Base-by-base conservation (phyloP, 2,113 vertebrate genomes). In the Merops nubicus region DNA sequence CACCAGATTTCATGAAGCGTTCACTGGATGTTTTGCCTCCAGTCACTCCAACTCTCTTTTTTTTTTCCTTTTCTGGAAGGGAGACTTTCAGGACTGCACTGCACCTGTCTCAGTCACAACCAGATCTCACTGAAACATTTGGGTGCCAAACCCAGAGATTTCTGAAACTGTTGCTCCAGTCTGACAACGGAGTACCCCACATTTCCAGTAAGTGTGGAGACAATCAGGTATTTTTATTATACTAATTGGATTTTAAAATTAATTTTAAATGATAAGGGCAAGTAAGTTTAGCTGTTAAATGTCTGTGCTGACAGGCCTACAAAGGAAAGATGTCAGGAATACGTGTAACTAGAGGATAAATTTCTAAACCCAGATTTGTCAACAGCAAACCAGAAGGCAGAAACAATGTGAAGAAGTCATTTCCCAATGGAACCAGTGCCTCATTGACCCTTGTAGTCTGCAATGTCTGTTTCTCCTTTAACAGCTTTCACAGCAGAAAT, bases 381-480 rank as follows among this genome's bases (percentile, higher is more conserved):
- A 95, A 59, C 88, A 90, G 48, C 26, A 80, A 96, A 74, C 34
- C 70, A 88, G 84, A 82, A 96, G 62, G 80, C 84, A 92, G 94
- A 91, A 96, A 88, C 63, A 63, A 83, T 84, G 88, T 88, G 82
- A 85, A 93, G 93, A 93, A 93, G 78, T 80, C 70, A 63, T 93
- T 91, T 96, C 93, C 82, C 95, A 85, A 45, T 60, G 92, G 94
- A 94, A 74, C 70, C 63, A 59, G 70, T 28, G 70, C 63, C 67
- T 93, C 88, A 96, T 80, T 96, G 89, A 88, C 88, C 74, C 78
- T 69, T 96, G 88, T 84, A 85, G 70, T 65, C 82, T 83, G 75
- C 90, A 90, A 16, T 84, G 72, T 33, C 91, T 86, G 29, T 83
- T 96, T 95, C 95, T 95, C 75, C 90, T 96, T 95, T 94, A 95